Percentiles rank a stretch among this genome's conserved stretches.
Conservation (phyloP, 2,888 invertebrate species). For the Chouioia cunea region DNA sequence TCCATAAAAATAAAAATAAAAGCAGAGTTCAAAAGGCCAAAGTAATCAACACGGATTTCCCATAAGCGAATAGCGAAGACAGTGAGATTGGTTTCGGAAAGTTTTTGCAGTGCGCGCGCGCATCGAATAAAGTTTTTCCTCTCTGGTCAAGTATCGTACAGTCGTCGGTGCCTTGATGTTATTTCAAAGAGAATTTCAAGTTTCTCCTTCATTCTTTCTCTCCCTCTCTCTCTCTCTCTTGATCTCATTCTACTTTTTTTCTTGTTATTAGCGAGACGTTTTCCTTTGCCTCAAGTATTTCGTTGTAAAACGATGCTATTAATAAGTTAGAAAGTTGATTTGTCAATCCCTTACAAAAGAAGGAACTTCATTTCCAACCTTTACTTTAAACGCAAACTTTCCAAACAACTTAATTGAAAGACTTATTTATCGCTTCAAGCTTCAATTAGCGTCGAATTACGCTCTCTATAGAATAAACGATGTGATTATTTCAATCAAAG, state of each 20-base stretch:
- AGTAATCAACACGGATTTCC: conserved; percentile 45
- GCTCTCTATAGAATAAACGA: neutral
- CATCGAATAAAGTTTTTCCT: conserved; percentile 32
- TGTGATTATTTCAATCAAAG: neutral
- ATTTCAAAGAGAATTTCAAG: conserved; percentile 44
- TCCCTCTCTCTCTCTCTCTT: too few relatives aligned
- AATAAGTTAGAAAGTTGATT: conserved; percentile 18
- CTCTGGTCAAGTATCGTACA: conserved; percentile 43
- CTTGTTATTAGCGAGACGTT: neutral
- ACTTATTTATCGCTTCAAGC: too few relatives aligned
- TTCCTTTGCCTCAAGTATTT: conserved; percentile 10
- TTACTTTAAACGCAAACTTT: too few relatives aligned
- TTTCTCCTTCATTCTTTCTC: conserved; percentile 41
- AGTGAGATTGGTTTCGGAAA: conserved; percentile 45
- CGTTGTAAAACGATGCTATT: conserved; percentile 16
- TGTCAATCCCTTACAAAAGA: neutral
- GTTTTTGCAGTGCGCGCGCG: conserved; percentile 10
- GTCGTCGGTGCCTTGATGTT: conserved; percentile 29
- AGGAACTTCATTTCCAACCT: too few relatives aligned
- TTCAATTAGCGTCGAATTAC: too few relatives aligned
- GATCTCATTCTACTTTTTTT: conserved; percentile 29
- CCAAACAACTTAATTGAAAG: too few relatives aligned
- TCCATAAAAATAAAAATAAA: neutral
- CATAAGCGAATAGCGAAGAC: conserved; percentile 31
- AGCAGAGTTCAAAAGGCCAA: conserved; percentile 27